Evolutionary conservation across 1,140 invertebrate genomes (phyloP).

Genomic region (Hylaeus anthracinus): DNA sequence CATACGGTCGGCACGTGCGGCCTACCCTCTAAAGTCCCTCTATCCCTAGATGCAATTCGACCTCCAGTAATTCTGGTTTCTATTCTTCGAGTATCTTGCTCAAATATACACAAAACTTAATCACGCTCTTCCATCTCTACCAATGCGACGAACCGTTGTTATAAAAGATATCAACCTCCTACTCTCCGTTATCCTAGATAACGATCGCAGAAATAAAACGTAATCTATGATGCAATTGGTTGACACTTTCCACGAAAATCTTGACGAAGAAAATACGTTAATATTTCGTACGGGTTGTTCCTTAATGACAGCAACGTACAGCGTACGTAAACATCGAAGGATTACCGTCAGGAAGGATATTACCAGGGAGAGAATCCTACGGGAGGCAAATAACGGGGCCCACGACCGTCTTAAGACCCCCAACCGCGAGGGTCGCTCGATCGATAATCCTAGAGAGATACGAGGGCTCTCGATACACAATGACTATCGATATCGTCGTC

Average conservation of each 20-base stretch:
- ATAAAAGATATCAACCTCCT: too few species aligned
- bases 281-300: too few species aligned
- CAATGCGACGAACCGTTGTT: too few species aligned
- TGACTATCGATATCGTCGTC: constrained; percentile 54
- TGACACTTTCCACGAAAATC: too few species aligned
- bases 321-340: not conserved
- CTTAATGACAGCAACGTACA: not conserved
- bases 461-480: constrained; percentile 38
- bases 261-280: too few species aligned
- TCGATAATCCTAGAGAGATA: constrained; percentile 47
- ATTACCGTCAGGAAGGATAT: not conserved
- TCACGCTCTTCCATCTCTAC: not conserved
- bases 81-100: constrained; percentile 38
- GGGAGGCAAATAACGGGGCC: constrained; percentile 12
- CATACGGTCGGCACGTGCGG: constrained; percentile 77
- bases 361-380: not conserved
- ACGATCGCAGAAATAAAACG: not conserved
- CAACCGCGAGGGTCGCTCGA: constrained; percentile 44
- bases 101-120: constrained; percentile 19
- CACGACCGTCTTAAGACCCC: constrained; percentile 28
- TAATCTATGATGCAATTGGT: too few species aligned
- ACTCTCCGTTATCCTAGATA: not conserved
- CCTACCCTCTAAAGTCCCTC: constrained; percentile 36
- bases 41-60: constrained; percentile 14
- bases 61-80: constrained; percentile 66